Evolutionary conservation across 2,888 invertebrate species (phyloP), one percentile per base, ranked within the genome.

Genomic region (Caenorhabditis plicata): DNA sequence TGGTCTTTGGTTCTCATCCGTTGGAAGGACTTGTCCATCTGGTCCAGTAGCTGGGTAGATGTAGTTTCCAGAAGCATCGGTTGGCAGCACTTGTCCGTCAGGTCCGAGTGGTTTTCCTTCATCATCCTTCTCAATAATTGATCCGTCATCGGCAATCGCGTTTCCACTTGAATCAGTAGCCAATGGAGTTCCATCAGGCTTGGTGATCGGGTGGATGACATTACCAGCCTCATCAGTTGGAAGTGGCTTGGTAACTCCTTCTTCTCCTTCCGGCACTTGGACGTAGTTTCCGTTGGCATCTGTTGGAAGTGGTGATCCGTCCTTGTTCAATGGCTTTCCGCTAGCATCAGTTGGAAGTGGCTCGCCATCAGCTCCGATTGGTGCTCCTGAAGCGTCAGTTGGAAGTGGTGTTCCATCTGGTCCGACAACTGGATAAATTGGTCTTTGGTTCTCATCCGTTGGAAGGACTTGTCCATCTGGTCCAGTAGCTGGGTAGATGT

Each of bases 311-410:
- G 64, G 66, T 23, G 23, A 35, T 27, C 69, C 69, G 27, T 71
- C 71, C 11, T 51, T 47, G 19, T 53, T 55, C 17, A 44, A n/a
- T 36, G 41, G 41, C 35, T 40, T 31, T 19, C 33, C 35, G 17
- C 25, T 32, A 32, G 41, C 38, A 39, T 56, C 47, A 42, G 64
- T 40, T 72, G 75, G 53, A 33, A 77, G 46, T 15, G 50, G 33
- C 13, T 68, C 45, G 33, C 71, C 71, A 19, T 68, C 64, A 2
- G 73, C 68, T 31, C 49, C 68, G n/a, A 65, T 20, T 9, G 20
- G 25, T 33, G 43, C 48, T 54, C 41, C 32, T 11, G 38, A 20
- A 7, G 38, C 32, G 26, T 57, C 52, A 8, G 61, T 64, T 9
- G 69, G 60, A 19, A 64, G 42, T 25, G 51, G 40, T 4, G 35